Conservation (phyloP, 1,140 invertebrate genomes). For the Drosophila insularis region DNA sequence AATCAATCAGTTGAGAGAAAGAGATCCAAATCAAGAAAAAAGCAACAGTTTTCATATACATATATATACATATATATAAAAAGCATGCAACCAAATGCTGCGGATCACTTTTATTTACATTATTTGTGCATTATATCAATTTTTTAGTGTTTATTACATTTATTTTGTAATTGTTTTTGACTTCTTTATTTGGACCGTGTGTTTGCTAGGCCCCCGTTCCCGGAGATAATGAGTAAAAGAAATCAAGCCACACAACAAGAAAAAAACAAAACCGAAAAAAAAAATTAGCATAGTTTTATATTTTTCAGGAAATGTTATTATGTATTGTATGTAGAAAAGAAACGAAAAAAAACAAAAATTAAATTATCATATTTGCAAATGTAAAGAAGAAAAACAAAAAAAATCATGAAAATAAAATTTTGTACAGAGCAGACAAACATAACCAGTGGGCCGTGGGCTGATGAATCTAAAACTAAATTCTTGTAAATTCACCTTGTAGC, state of each 20-base stretch:
- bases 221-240: constrained; percentile 3
- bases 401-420: constrained; percentile 34
- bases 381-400: constrained; percentile 33
- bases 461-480: not conserved
- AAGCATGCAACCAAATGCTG: constrained; percentile 1
- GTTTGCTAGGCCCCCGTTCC: constrained; percentile 15
- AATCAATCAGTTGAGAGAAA: not conserved
- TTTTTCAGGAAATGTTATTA: constrained; percentile 12
- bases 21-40: constrained; percentile 1
- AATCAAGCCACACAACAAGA: not conserved
- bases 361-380: constrained; percentile 40
- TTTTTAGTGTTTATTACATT: constrained; percentile 16
- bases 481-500: not conserved
- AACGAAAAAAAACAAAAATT: constrained; percentile 13
- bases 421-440: constrained; percentile 32
- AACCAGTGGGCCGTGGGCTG: constrained; percentile 4
- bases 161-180: constrained; percentile 24
- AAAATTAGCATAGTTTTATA: constrained; percentile 5
- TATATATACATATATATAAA: too few relatives aligned
- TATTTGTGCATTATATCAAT: constrained; percentile 26
- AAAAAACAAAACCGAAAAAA: constrained; percentile 3
- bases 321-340: constrained; percentile 27
- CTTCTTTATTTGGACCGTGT: constrained; percentile 12
- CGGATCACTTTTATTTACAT: constrained; percentile 14
- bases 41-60: not conserved